Base-by-base conservation (phyloP, 2,113 vertebrate species). In the Lichenostomus cassidix region DNA sequence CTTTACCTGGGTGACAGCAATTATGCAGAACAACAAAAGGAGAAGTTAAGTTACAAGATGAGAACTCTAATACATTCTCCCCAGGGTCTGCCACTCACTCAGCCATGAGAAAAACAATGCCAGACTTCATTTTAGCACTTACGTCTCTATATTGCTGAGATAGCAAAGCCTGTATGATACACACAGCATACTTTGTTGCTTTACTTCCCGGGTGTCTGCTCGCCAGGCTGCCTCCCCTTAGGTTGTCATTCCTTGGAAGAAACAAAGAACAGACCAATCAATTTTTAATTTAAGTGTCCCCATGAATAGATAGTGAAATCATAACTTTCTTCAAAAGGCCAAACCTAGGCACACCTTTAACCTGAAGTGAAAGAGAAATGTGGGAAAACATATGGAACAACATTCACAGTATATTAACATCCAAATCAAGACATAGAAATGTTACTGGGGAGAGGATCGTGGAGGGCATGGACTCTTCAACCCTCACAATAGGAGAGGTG, bases 1-100 rank as follows among this genome's bases (percentile, higher is more conserved):
- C 91, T 98, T 98, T 98, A 98, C 98, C 97, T 98, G 97, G 98
- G 98, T 98, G 97, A 98, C 95, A 97, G 97, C 97, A 98, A 94
- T 97, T 97, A 98, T 98, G 98, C 97, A 98, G 97, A 97, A 97
- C 50, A 29, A 98, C 97, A 98, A 97, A 97, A 96, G 87, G 39
- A 97, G 81, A 95, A 97, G 97, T 97, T 97, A 97, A 96, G 92
- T 97, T 97, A 97, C 96, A 97, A 95, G 97, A 96, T 82, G 88
- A 95, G 83, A 92, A 90, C 89, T 96, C 89, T 93, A 94, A 97
- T 97, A 93, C 70, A 94, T 75, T 97, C 98, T 97, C 98, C 93
- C 90, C 95, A 96, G 98, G 94, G 97, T 95, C 97, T 98, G 97
- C 82, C 98, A 97, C 94, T 98, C 98, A 97, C 91, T 95, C 92